Base-by-base conservation (phyloP, 2,113 vertebrate species). In the Gavia stellata region DNA sequence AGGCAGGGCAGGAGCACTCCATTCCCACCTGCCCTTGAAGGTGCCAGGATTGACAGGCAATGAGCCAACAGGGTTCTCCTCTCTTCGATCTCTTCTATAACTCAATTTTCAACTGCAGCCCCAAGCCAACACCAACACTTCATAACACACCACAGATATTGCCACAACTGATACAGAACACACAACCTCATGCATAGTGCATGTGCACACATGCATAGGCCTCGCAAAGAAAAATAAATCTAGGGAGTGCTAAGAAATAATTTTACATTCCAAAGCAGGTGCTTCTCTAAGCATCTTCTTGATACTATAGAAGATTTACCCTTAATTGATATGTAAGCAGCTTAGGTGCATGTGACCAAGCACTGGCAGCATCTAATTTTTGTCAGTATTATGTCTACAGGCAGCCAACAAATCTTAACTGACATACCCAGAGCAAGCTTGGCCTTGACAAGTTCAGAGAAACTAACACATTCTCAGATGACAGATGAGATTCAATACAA, bases 1-100 rank as follows among this genome's bases (percentile, higher is more conserved):
- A 50, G 24, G 40, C 17, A 81, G 28, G 52, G 34, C 55, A 83
- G 71, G 38, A 58, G 21, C 38, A 61, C 40, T 86, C 59, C 33
- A 17, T 31, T 53, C 33, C 42, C 47, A 72, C 67, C 34, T 15
- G 25, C 17, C 36, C 40, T n/a, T 31, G 17, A 84, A 84, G 45
- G n/a, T 73, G 12, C 38, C 1, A 1, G 44, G 44, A 86, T 5
- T 15, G 31, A 82, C 17, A 78, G 28, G 12, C 52, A 42, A 36
- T 0, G 2, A 75, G 18, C 23, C 75, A 72, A 20, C 0, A 0
- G 14, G 2, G 3, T 6, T 74, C 16, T 49, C 40, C 72, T 81
- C 73, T 20, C 63, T 40, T 33, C 10, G 0, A 17, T 50, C 55
- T 53, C 53, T 28, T n/a, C 53, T 81, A 5, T 16, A 68, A 34